These are phyloP conservation scores for Pangasius larnaudii DNA, from an alignment of 2,797 vertebrate genomes.

Conservation along the genomic window DNA sequence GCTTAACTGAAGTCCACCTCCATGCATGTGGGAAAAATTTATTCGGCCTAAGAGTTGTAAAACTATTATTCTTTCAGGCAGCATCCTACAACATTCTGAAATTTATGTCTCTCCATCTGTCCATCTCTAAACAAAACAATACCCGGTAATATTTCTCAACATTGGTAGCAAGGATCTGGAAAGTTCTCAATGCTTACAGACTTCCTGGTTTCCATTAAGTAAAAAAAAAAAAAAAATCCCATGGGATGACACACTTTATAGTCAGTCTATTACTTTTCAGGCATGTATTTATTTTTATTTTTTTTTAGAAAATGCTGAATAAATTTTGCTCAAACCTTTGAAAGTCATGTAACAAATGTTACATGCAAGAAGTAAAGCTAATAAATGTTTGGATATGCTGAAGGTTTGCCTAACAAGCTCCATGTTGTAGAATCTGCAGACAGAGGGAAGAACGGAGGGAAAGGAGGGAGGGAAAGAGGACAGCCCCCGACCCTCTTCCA, in stretches of 20 bases:
- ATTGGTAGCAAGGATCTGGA: slow-evolving; percentile 7
- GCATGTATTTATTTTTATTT: not conserved
- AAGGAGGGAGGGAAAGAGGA: slow-evolving; percentile 16
- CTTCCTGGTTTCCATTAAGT: slow-evolving; percentile 28
- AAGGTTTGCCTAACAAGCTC: slow-evolving; percentile 25
- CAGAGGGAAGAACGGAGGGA: slow-evolving; percentile 7
- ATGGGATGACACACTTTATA: slow-evolving; percentile 8
- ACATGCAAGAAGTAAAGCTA: not conserved
- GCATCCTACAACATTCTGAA: slow-evolving; percentile 16
- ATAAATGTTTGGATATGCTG: slow-evolving; percentile 24
- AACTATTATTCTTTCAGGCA: slow-evolving; percentile 30
- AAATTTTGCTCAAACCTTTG: not conserved
- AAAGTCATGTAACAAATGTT: not conserved
- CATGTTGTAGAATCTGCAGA: slow-evolving; percentile 7
- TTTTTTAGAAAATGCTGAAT: not conserved
- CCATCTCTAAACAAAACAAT: slow-evolving; percentile 9
- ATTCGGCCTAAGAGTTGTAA: slow-evolving; percentile 5
- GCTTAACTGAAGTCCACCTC: not conserved
- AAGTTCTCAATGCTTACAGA: not conserved
- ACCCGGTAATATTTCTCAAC: slow-evolving; percentile 12
- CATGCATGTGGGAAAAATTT: slow-evolving; percentile 3
- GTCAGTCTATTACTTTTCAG: slow-evolving; percentile 7
- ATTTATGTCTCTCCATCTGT: slow-evolving; percentile 6
- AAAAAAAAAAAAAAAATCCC: not conserved
- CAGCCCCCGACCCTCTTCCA: slow-evolving; percentile 53